Base-by-base conservation (phyloP, 2,797 vertebrate genomes). In the Helicolenus hilgendorfi region DNA sequence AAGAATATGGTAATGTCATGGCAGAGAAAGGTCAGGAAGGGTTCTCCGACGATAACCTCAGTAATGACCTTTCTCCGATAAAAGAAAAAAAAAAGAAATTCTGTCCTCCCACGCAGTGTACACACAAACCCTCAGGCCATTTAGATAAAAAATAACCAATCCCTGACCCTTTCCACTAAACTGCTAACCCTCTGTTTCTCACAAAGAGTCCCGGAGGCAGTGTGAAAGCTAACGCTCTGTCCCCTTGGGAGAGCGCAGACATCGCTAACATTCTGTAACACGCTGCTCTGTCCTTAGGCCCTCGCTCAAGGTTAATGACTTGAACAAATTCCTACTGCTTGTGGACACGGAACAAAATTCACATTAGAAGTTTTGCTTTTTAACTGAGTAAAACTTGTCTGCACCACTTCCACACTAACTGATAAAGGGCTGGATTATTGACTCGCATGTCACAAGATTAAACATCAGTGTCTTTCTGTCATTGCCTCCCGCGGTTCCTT, bases 281-380 rank as follows among this genome's bases (percentile, higher is more conserved):
- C 62, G 81, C 85, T 83, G 84, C 72, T 87, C 87, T 71, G 83
- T 92, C 94, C 90, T 93, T 9, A 56, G 81, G 83, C 58, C 68
- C 2, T 5, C 72, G 73, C 81, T 93, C 85, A 94, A 95, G 95
- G 94, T 96, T 93, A 94, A 92, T 80, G 82, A 86, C 86, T 81
- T 76, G 36, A 80, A 88, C 77, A 79, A 80, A 83, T 83, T 49
- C 70, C 56, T 60, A 53, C 29, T 69, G 78, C 74, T 79, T 56
- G 67, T 5, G 67, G 71, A 84, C 79, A 83, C 2, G 0, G 38
- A 74, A 15, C 18, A 70, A 55, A 60, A 79, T 62, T 53, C 7
- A 64, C 29, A 70, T 24, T 11, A 7, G 31, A 31, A 26, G 20
- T 62, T 33, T 60, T 35, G 4, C 64, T 36, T 45, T 71, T 41